phyloP scores from a whole-genome alignment of 2,797 vertebrate species.

The Cyclura pinguis region DNA sequence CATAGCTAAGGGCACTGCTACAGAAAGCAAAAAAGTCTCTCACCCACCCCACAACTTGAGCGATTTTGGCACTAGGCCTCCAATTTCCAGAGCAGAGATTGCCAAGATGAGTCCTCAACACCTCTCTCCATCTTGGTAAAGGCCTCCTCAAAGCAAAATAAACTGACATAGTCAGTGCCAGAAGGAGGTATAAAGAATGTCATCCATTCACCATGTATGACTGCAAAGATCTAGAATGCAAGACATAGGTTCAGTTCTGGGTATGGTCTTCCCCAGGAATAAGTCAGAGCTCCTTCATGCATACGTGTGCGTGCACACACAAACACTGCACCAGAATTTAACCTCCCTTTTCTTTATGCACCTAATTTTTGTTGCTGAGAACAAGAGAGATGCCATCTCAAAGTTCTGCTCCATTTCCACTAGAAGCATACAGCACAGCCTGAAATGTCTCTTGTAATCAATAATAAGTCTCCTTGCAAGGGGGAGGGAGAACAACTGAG shows the following conservation, averaged over 20 bases:
- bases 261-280: not conserved
- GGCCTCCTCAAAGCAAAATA: not conserved
- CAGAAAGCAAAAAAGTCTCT: not conserved
- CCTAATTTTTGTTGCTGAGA: not conserved
- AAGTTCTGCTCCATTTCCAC: conserved; percentile 11
- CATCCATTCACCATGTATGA: not conserved
- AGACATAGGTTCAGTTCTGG: not conserved
- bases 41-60: not conserved
- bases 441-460: conserved; percentile 43
- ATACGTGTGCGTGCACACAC: not conserved
- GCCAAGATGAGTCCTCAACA: not conserved
- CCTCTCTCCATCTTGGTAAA: not conserved
- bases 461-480: conserved; percentile 8
- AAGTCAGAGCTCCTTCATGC: not conserved
- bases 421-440: conserved; percentile 28
- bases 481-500: not conserved
- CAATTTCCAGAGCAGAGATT: not conserved
- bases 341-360: too few relatives aligned
- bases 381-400: not conserved
- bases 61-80: not conserved
- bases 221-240: not conserved
- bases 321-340: not conserved
- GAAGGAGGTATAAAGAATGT: not conserved
- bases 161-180: not conserved
- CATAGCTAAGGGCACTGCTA: not conserved